phyloP scores from a whole-genome alignment of 2,888 invertebrate species.

The Euproctis similis region DNA sequence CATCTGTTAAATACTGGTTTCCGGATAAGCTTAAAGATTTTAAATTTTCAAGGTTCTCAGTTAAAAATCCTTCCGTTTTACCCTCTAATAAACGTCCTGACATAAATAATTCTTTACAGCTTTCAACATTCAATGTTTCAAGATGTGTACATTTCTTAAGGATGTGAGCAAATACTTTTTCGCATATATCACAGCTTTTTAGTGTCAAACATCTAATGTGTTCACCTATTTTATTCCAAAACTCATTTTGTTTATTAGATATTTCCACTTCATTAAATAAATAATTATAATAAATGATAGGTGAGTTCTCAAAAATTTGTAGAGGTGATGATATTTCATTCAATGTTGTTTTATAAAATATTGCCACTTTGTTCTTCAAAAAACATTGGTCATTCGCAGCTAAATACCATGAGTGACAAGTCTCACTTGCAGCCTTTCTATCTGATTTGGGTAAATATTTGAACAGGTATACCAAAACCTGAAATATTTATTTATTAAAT shows the following conservation, averaged over 20 bases:
- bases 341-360: conserved; percentile 59
- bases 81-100: conserved; percentile 81
- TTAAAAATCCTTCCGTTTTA: conserved; percentile 67
- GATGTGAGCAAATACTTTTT: conserved; percentile 77
- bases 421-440: conserved; percentile 78
- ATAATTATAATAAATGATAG: conserved; percentile 62
- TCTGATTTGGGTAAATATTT: conserved; percentile 79
- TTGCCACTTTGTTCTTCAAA: conserved; percentile 67
- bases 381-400: conserved; percentile 79
- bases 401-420: conserved; percentile 80
- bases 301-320: conserved; percentile 55
- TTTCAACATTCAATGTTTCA: conserved; percentile 75
- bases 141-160: conserved; percentile 75
- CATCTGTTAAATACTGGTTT: conserved; percentile 84
- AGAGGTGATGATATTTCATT: conserved; percentile 57
- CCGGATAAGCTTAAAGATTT: conserved; percentile 77
- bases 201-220: conserved; percentile 72
- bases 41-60: conserved; percentile 67
- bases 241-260: conserved; percentile 57
- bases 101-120: conserved; percentile 84
- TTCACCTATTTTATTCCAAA: conserved; percentile 77
- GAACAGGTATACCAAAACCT: conserved; percentile 80
- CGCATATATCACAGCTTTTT: conserved; percentile 78
- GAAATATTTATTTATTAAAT: no score
- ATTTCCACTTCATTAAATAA: conserved; percentile 74